Conservation (phyloP, 2,797 vertebrate species). For the Gallinago solitaria region DNA sequence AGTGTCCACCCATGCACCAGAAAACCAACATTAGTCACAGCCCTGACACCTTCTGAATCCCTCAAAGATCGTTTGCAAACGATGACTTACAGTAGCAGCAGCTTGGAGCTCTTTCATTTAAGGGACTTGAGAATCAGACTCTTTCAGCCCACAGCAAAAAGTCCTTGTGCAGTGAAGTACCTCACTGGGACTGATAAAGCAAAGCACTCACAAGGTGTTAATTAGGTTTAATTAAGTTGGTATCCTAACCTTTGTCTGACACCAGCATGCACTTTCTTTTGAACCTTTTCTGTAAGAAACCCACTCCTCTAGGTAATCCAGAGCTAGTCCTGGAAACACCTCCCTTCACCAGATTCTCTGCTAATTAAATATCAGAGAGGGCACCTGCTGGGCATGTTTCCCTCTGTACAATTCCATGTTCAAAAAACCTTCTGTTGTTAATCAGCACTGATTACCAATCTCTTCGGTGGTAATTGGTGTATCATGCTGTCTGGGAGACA, state of each 20-base stretch:
- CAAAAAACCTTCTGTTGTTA: slow-evolving; percentile 59
- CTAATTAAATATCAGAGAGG: slow-evolving; percentile 44
- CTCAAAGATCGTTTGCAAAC: background rate
- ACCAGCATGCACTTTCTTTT: background rate
- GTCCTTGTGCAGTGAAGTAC: background rate
- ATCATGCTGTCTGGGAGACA: background rate
- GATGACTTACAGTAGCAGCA: background rate
- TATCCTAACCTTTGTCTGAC: slow-evolving; percentile 40
- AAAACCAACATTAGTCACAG: background rate
- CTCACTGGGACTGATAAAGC: background rate
- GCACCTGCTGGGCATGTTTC: slow-evolving; percentile 51
- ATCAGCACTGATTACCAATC: slow-evolving; percentile 70
- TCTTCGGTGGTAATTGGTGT: slow-evolving; percentile 43
- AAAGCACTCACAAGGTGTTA: slow-evolving; percentile 56
- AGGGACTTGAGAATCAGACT: background rate
- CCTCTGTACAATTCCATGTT: slow-evolving; percentile 5
- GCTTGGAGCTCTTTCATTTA: background rate
- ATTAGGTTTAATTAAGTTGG: slow-evolving; percentile 65
- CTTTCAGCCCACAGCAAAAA: slow-evolving; percentile 13
- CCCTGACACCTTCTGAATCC: background rate
- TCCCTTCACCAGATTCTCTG: slow-evolving; percentile 20
- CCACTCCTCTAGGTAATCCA: background rate
- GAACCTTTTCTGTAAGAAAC: background rate
- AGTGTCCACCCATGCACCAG: background rate
- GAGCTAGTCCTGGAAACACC: slow-evolving; percentile 15